Percentiles rank a stretch among this genome's conserved stretches.
phyloP scores from a whole-genome alignment of 2,113 vertebrate genomes.

The Calyptommatus sinebrachiatus region DNA sequence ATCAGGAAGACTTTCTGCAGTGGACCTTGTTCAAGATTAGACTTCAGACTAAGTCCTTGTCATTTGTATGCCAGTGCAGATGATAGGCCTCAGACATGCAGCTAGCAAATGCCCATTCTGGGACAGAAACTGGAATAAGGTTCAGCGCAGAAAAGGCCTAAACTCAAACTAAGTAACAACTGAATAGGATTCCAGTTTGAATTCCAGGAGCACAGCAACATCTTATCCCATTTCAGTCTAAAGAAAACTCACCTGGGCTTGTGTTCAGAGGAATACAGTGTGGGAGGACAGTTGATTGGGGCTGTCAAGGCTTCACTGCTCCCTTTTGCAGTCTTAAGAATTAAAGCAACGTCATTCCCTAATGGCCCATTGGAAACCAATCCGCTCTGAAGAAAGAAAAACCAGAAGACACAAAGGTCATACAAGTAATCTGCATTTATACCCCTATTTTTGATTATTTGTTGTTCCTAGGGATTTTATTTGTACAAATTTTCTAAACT shows the following conservation, averaged over 20 bases:
- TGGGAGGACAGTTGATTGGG: conserved; percentile 57
- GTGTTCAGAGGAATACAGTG: conserved; percentile 69
- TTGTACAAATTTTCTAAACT: no score
- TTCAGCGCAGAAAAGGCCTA: no score
- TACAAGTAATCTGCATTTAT: background rate
- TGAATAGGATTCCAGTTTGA: background rate
- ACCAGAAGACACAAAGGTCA: conserved; percentile 1
- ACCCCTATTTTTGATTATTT: no score
- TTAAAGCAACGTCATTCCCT: conserved; percentile 65
- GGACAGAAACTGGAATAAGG: no score
- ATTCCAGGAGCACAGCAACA: background rate
- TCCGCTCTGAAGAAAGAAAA: conserved; percentile 69
- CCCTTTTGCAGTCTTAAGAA: conserved; percentile 65
- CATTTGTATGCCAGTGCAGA: no score
- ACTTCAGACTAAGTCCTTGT: no score
- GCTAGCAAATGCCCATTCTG: no score
- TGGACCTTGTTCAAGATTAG: no score
- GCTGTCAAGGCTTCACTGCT: conserved; percentile 47
- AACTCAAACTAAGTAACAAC: background rate
- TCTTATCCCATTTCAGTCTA: background rate
- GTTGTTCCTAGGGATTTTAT: no score
- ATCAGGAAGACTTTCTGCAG: no score
- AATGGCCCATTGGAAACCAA: conserved; percentile 80
- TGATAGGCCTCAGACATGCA: no score
- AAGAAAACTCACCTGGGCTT: conserved; percentile 74